Evolutionary conservation across 2,113 vertebrate species (phyloP).

Genomic region (Rattus norvegicus): DNA sequence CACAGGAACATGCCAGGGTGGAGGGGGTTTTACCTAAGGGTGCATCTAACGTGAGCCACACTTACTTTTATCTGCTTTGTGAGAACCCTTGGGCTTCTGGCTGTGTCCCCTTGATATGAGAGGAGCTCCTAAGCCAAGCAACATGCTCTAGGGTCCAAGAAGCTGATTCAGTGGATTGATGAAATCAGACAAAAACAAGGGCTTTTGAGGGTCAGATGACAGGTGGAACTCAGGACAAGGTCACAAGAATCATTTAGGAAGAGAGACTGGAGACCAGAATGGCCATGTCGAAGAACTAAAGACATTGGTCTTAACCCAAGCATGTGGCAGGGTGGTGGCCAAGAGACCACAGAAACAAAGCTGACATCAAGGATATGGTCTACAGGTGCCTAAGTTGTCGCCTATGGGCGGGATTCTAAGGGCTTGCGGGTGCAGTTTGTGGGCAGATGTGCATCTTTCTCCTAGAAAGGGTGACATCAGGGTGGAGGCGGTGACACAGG

Average conservation of each 20-base stretch:
- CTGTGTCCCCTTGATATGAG: not conserved
- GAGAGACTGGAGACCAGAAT: not conserved
- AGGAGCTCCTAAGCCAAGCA: not conserved
- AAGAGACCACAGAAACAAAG: not conserved
- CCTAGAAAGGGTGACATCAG: slow-evolving; percentile 74
- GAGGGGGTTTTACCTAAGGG: not conserved
- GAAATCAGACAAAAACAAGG: not conserved
- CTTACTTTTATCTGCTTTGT: not conserved
- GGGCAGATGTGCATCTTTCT: slow-evolving; percentile 40
- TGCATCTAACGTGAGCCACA: not conserved
- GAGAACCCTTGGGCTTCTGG: not conserved
- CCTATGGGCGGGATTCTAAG: not conserved
- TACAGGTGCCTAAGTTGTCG: fast-evolving
- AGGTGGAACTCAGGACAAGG: not conserved
- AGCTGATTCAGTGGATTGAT: not conserved
- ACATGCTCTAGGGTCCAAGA: not conserved
- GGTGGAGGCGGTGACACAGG: not conserved
- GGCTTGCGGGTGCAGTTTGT: not conserved
- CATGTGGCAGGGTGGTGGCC: not conserved
- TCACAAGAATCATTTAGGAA: not conserved
- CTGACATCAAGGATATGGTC: not conserved
- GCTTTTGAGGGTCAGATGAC: not conserved
- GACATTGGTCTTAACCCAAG: not conserved
- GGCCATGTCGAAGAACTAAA: not conserved
- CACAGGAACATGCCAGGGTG: not conserved